A percentile compares a stretch with the other conserved stretches of the same genome.
phyloP scores from a whole-genome alignment of 1,140 invertebrate genomes.

The Drosophila setifemur region DNA sequence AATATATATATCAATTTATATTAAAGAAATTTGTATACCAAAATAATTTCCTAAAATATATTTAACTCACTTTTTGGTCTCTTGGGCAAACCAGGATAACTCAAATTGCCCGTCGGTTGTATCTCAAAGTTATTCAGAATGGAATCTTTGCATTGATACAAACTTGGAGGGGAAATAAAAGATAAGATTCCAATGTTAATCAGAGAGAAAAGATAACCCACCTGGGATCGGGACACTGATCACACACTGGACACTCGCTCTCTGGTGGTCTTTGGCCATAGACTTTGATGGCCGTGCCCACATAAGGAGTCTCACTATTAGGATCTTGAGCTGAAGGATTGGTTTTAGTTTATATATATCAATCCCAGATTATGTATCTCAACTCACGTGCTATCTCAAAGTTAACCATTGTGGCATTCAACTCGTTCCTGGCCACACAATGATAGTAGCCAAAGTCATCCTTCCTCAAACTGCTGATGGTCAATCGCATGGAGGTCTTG shows the following conservation, averaged over 20 bases:
- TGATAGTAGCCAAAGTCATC: conserved; percentile 89
- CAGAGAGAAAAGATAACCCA: neutral
- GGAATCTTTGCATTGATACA: conserved; percentile 85
- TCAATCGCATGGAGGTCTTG: conserved; percentile 87
- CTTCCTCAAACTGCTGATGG: conserved; percentile 86
- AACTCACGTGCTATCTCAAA: conserved; percentile 89
- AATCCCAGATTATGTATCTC: too few species aligned
- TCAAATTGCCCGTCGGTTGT: conserved; percentile 84
- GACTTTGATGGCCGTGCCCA: conserved; percentile 81
- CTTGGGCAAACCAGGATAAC: conserved; percentile 84
- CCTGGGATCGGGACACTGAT: conserved; percentile 84
- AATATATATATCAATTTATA: neutral
- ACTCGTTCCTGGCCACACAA: conserved; percentile 92
- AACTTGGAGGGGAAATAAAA: conserved; percentile 32
- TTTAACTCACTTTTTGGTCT: conserved; percentile 83
- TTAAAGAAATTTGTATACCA: neutral
- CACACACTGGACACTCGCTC: conserved; percentile 85
- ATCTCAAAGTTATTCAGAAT: conserved; percentile 85
- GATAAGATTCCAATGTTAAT: neutral
- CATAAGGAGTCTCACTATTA: conserved; percentile 77
- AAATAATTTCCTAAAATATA: neutral
- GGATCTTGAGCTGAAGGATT: conserved; percentile 78
- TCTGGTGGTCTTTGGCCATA: conserved; percentile 85
- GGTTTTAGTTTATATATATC: too few species aligned
- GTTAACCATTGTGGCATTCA: conserved; percentile 89